Conservation (phyloP, 2,888 invertebrate genomes). For the Leptinotarsa juncta region DNA sequence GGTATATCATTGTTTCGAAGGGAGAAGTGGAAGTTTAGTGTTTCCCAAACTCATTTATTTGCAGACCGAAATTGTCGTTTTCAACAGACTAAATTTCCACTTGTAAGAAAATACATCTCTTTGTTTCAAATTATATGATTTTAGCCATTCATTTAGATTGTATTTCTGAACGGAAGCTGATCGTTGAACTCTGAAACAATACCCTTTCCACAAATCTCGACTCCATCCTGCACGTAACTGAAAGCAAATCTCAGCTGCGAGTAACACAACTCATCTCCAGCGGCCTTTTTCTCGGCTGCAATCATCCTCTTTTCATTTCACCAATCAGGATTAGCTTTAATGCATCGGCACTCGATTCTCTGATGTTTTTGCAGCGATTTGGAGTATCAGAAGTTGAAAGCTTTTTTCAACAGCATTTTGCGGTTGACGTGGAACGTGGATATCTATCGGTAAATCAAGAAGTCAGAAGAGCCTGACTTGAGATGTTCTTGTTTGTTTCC, state of each 20-base stretch:
- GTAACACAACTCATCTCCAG: not conserved
- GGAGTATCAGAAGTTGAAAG: not conserved
- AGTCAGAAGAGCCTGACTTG: not conserved
- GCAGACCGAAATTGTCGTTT: too few relatives aligned
- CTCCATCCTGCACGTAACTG: not conserved
- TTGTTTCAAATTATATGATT: too few relatives aligned
- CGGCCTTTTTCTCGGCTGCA: not conserved
- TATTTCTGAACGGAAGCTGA: too few relatives aligned
- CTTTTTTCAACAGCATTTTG: not conserved
- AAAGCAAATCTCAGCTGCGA: slow-evolving; percentile 4
- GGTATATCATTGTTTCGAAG: too few relatives aligned
- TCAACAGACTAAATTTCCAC: too few relatives aligned
- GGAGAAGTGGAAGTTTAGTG: too few relatives aligned
- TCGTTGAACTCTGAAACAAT: too few relatives aligned
- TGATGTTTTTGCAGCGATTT: not conserved
- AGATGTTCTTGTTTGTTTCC: not conserved
- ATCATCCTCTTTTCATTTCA: slow-evolving; percentile 3
- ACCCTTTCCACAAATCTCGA: too few relatives aligned
- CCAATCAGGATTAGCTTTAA: slow-evolving; percentile 4
- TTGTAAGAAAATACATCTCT: too few relatives aligned
- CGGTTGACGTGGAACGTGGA: not conserved
- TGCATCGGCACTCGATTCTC: not conserved
- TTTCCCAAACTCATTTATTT: too few relatives aligned
- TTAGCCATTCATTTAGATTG: too few relatives aligned
- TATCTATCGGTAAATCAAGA: not conserved